These are phyloP conservation scores for Calonectris borealis DNA, from an alignment of 2,113 vertebrate genomes.

Conservation along the genomic window DNA sequence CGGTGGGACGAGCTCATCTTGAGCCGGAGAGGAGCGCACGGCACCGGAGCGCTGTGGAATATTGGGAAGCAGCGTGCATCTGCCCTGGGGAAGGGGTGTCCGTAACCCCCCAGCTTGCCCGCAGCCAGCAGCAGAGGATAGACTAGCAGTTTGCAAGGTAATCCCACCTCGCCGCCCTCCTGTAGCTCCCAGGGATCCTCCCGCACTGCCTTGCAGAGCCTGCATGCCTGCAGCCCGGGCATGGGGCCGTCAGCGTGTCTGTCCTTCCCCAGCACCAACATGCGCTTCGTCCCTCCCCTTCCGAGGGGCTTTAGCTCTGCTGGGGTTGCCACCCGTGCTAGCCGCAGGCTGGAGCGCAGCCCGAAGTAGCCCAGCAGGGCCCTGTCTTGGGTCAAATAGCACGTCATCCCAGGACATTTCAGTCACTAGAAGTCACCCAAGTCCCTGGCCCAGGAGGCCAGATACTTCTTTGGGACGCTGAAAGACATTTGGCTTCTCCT, in stretches of 20 bases:
- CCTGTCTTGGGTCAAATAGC: not conserved
- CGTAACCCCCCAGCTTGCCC: not conserved
- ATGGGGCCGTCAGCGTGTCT: rapidly evolving
- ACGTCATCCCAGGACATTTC: not conserved
- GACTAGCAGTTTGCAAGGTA: not conserved
- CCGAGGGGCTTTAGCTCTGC: not conserved
- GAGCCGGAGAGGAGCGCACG: rapidly evolving
- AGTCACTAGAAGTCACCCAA: conserved; percentile 1
- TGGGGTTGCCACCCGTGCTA: not conserved
- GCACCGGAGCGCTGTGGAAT: rapidly evolving
- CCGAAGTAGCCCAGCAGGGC: not conserved
- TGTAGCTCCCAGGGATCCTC: not conserved
- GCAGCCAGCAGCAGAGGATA: not conserved
- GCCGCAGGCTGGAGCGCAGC: not conserved
- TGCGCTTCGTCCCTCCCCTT: not conserved
- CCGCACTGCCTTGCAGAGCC: not conserved
- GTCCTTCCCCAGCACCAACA: not conserved
- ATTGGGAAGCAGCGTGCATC: not conserved
- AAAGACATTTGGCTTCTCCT: conserved; percentile 13
- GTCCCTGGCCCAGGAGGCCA: not conserved
- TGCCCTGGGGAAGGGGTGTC: not conserved
- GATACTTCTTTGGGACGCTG: not conserved
- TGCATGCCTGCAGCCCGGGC: rapidly evolving
- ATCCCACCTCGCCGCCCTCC: not conserved
- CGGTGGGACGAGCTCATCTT: not conserved